Percentiles rank a stretch among this genome's conserved stretches.
phyloP scores from a whole-genome alignment of 2,888 invertebrate species.

The Apotomis turbidana region DNA sequence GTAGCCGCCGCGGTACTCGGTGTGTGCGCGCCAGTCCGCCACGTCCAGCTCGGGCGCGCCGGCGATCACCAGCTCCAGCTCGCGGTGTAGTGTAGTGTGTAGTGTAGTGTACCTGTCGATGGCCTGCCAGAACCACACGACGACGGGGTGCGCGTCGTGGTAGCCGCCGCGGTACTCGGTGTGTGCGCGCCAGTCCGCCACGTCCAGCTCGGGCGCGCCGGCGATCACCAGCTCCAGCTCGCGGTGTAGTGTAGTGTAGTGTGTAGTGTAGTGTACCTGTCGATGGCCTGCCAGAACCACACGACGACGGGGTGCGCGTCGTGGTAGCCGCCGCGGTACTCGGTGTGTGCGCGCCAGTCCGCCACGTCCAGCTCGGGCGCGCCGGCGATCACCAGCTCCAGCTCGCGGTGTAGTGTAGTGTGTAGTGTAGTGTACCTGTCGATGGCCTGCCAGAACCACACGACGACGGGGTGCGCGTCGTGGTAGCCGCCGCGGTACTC shows the following conservation, averaged over 20 bases:
- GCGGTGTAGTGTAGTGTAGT: too few species aligned
- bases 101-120: conserved; percentile 87
- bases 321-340: too few species aligned
- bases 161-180: conserved; percentile 98
- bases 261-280: conserved; percentile 68
- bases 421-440: conserved; percentile 76
- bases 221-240: too few species aligned
- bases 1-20: conserved; percentile 98
- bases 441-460: conserved; percentile 97
- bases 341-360: conserved; percentile 85
- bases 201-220: too few species aligned
- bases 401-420: too few species aligned
- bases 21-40: too few species aligned
- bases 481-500: too few species aligned
- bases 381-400: too few species aligned
- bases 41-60: too few species aligned
- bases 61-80: too few species aligned
- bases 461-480: conserved; percentile 89
- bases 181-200: conserved; percentile 81
- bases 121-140: conserved; percentile 99
- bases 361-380: conserved; percentile 55
- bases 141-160: conserved; percentile 96
- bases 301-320: conserved; percentile 90
- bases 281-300: conserved; percentile 97
- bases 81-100: too few species aligned